phyloP scores from a whole-genome alignment of 2,888 invertebrate species.

The Cerastoderma edule region DNA sequence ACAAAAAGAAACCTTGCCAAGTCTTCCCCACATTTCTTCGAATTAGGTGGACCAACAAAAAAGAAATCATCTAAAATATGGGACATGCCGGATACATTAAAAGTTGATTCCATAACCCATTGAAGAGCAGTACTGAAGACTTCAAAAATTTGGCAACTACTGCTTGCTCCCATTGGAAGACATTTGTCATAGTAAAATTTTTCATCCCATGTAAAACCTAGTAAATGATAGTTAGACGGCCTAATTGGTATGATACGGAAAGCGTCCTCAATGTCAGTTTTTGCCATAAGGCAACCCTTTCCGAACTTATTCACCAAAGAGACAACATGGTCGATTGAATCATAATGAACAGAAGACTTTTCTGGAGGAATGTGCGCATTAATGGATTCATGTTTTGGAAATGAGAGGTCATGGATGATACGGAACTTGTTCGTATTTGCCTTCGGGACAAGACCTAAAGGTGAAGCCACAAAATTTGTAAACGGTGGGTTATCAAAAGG shows the following conservation, averaged over 20 bases:
- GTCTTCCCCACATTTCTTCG: neutral
- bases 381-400: constrained; percentile 22
- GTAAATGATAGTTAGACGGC: constrained; percentile 21
- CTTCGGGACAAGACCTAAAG: constrained; percentile 38
- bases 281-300: constrained; percentile 31
- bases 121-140: neutral
- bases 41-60: neutral
- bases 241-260: constrained; percentile 49
- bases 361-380: constrained; percentile 24
- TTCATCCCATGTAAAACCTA: constrained; percentile 41
- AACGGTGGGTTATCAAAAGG: constrained; percentile 9
- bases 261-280: constrained; percentile 45
- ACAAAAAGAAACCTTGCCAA: neutral
- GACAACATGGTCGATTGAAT: constrained; percentile 33
- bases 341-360: constrained; percentile 31
- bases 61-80: constrained; percentile 19
- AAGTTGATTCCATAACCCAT: constrained; percentile 11
- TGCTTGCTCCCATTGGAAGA: constrained; percentile 1
- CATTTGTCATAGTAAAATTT: neutral
- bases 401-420: constrained; percentile 40
- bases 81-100: neutral
- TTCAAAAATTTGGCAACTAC: neutral
- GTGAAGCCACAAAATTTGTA: constrained; percentile 32
- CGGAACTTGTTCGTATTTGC: constrained; percentile 19
- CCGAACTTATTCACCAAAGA: constrained; percentile 28